Evolutionary conservation across 2,113 vertebrate species (phyloP), one percentile per base, ranked within the genome.

Genomic region (Nesogale talazaci): DNA sequence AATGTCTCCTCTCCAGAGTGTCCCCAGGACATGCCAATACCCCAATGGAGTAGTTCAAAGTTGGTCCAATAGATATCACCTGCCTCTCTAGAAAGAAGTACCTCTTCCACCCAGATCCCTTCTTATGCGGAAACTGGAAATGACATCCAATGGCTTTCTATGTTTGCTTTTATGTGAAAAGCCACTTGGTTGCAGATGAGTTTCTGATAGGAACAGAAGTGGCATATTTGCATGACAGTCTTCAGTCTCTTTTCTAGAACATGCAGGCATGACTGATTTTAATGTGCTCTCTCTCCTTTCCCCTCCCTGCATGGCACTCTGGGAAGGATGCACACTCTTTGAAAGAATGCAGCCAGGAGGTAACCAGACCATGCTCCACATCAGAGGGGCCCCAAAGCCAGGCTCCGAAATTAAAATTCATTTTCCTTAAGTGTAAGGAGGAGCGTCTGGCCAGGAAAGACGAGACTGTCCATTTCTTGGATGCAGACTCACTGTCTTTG

Each of bases 381-480:
- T 86, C 46, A 9, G 94, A 88, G 86, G 77, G 63, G 77, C 6
- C 61, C 80, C 86, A 90, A 86, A 93, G 81, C 89, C 86, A 81
- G 69, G 94, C 91, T 95, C 89, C 93, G 94, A 92, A 94, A 95
- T 92, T 91, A 94, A 95, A 94, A 89, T 93, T 75, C 31, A 17
- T 38, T 94, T 82, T 81, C 70, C 89, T 85, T 79, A 85, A 90
- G 84, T 83, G 42, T 94, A 82, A 89, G 63, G 89, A 40, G 63
- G 91, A 52, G 82, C 63, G 84, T 75, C 38, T 38, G 25, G 80
- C 77, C 72, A 69, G 14, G 78, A 94, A 84, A 91, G 91, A 36
- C 77, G 82, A 70, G 70, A 9, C 14, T 0, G 52, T 16, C 88
- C 78, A 46, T 52, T 67, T 96, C 80, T 69, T 57, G 94, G 70